A percentile compares a stretch with the other conserved stretches of the same genome.
Conservation (phyloP, 2,888 invertebrate species). For the Imbricaverruca yamaguchii region DNA sequence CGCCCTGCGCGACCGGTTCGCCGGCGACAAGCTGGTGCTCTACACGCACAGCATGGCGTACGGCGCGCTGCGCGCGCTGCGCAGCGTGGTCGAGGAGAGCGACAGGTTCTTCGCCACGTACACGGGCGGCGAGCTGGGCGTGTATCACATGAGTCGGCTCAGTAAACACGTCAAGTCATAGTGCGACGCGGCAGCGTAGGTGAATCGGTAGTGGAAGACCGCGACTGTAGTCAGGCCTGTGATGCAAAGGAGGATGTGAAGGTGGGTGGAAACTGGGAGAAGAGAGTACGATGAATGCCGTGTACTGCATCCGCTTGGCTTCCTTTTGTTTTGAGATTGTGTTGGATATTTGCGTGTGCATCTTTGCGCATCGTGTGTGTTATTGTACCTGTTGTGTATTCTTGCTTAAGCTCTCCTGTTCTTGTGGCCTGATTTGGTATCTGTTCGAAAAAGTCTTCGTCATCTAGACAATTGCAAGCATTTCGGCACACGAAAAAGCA, state of each 20-base stretch:
- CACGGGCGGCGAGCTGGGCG: slow-evolving; percentile 38
- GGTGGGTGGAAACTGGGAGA: too few relatives aligned
- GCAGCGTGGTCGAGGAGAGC: slow-evolving; percentile 37
- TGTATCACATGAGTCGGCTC: slow-evolving; percentile 37
- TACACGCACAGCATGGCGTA: slow-evolving; percentile 40
- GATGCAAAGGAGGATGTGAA: neutral
- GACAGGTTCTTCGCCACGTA: slow-evolving; percentile 36
- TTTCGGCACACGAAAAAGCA: too few relatives aligned
- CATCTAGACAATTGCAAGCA: too few relatives aligned
- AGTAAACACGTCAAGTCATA: slow-evolving; percentile 39
- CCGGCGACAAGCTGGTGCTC: slow-evolving; percentile 38
- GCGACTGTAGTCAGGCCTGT: slow-evolving; percentile 34
- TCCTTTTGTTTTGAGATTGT: too few relatives aligned
- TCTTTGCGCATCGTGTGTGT: too few relatives aligned
- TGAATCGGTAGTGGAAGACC: neutral
- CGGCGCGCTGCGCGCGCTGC: slow-evolving; percentile 37
- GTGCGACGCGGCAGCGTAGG: slow-evolving; percentile 24
- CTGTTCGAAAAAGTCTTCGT: too few relatives aligned
- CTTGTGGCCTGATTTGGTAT: too few relatives aligned
- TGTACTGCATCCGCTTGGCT: too few relatives aligned
- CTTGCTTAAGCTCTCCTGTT: too few relatives aligned
- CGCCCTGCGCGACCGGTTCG: slow-evolving; percentile 42
- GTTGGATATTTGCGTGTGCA: too few relatives aligned
- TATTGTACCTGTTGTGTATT: too few relatives aligned
- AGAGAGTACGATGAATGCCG: too few relatives aligned